Percentiles rank a stretch among this genome's conserved stretches.
phyloP scores from a whole-genome alignment of 2,797 vertebrate genomes.

The Orestias chungarensis region DNA sequence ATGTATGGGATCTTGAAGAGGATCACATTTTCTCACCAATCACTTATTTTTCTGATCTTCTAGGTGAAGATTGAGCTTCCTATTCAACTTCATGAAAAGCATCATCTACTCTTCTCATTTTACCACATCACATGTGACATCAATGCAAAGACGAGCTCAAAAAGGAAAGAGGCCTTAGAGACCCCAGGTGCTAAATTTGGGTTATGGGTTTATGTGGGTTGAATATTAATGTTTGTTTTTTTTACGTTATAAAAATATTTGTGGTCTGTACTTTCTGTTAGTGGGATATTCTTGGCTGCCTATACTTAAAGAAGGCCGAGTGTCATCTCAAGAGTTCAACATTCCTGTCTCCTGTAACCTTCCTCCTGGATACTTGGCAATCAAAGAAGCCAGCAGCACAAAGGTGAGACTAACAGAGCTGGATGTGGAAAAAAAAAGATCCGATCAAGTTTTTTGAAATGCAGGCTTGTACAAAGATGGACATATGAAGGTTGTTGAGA shows the following conservation, averaged over 20 bases:
- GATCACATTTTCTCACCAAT: background rate
- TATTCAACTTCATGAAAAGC: slow-evolving; percentile 95
- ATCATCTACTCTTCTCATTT: slow-evolving; percentile 98
- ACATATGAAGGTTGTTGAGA: background rate
- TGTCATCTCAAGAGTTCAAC: slow-evolving; percentile 90
- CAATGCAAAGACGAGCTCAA: slow-evolving; percentile 95
- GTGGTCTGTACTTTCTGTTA: slow-evolving; percentile 44
- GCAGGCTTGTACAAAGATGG: background rate
- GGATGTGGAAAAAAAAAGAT: slow-evolving; percentile 11
- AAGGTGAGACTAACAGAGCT: slow-evolving; percentile 81
- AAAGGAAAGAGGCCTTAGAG: slow-evolving; percentile 96
- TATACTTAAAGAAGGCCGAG: slow-evolving; percentile 88
- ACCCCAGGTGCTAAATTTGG: slow-evolving; percentile 81
- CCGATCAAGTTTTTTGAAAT: background rate
- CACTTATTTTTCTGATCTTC: slow-evolving; percentile 3
- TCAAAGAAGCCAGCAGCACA: slow-evolving; percentile 86
- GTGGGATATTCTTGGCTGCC: slow-evolving; percentile 97
- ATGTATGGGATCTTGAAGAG: background rate
- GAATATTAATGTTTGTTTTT: slow-evolving; percentile 3
- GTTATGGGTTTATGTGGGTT: background rate
- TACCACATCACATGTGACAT: slow-evolving; percentile 98
- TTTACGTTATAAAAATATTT: background rate
- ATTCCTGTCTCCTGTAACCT: slow-evolving; percentile 89
- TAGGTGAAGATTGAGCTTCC: slow-evolving; percentile 99
- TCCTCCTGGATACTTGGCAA: slow-evolving; percentile 88